A percentile compares a stretch with the other conserved stretches of the same genome.
These are phyloP conservation scores for Clepsis dumicolana DNA, from an alignment of 2,888 invertebrate genomes.

Conservation along the genomic window DNA sequence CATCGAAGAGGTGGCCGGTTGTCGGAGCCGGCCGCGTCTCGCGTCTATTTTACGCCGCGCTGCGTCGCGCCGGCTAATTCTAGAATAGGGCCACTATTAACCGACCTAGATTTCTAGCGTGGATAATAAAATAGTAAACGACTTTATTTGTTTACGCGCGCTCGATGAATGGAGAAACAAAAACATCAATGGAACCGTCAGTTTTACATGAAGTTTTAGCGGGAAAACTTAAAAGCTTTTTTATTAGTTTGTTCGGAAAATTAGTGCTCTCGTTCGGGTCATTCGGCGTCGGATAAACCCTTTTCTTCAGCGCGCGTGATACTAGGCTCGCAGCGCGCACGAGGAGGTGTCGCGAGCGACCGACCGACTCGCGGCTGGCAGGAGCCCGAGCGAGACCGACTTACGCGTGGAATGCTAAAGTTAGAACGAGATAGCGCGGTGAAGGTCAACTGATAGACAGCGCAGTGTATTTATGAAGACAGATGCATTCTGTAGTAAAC, in stretches of 20 bases:
- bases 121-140: constrained; percentile 51
- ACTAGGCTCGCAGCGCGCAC: constrained; percentile 76
- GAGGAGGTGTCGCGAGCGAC: constrained; percentile 68
- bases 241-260: constrained; percentile 70
- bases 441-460: constrained; percentile 82
- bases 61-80: constrained; percentile 66
- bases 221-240: constrained; percentile 69
- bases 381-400: constrained; percentile 68
- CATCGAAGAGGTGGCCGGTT: constrained; percentile 46
- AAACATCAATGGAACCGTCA: constrained; percentile 28
- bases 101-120: constrained; percentile 72
- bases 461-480: constrained; percentile 62
- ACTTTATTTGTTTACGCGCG: constrained; percentile 42
- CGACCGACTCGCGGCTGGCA: constrained; percentile 56
- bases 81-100: constrained; percentile 69
- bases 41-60: constrained; percentile 70
- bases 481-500: constrained; percentile 51
- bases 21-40: constrained; percentile 41
- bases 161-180: constrained; percentile 40
- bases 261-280: constrained; percentile 75
- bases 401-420: constrained; percentile 75
- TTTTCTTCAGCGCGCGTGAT: constrained; percentile 86
- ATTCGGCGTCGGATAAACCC: constrained; percentile 85
- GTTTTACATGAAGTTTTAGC: constrained; percentile 54
- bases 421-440: constrained; percentile 67